Percentiles rank a stretch among this genome's conserved stretches.
Conservation (phyloP, 2,888 invertebrate genomes). For the Andrena hattorfiana region DNA sequence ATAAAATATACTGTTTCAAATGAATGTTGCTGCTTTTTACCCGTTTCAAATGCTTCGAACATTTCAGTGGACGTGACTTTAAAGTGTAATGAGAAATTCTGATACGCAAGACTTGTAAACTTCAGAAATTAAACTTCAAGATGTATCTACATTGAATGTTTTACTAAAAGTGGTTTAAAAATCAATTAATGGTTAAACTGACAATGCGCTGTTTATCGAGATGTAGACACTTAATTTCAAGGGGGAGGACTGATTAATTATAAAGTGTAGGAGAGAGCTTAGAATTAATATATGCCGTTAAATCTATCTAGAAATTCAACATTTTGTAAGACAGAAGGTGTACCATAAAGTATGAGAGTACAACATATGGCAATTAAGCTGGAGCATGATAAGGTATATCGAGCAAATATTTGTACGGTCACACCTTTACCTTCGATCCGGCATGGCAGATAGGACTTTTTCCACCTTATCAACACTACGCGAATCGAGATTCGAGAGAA, state of each 20-base stretch:
- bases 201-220: background rate
- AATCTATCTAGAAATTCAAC: constrained; percentile 19
- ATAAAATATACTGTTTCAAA: no score
- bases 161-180: background rate
- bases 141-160: background rate
- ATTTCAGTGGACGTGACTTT: no score
- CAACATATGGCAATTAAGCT: constrained; percentile 81
- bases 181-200: background rate
- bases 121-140: no score
- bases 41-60: no score
- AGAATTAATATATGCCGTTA: constrained; percentile 4
- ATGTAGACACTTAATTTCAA: constrained; percentile 11
- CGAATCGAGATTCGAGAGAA: constrained; percentile 59
- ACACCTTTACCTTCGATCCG: constrained; percentile 73
- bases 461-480: constrained; percentile 60
- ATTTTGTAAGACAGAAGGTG: constrained; percentile 63
- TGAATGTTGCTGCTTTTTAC: no score
- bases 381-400: constrained; percentile 78
- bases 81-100: no score
- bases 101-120: no score
- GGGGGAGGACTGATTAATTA: constrained; percentile 14
- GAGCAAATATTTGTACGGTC: constrained; percentile 79
- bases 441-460: constrained; percentile 59
- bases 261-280: background rate
- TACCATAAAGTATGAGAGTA: constrained; percentile 73